A percentile compares a stretch with the other conserved stretches of the same genome.
Evolutionary conservation across 2,113 vertebrate species (phyloP).

Genomic region (Anthoscopus minutus): DNA sequence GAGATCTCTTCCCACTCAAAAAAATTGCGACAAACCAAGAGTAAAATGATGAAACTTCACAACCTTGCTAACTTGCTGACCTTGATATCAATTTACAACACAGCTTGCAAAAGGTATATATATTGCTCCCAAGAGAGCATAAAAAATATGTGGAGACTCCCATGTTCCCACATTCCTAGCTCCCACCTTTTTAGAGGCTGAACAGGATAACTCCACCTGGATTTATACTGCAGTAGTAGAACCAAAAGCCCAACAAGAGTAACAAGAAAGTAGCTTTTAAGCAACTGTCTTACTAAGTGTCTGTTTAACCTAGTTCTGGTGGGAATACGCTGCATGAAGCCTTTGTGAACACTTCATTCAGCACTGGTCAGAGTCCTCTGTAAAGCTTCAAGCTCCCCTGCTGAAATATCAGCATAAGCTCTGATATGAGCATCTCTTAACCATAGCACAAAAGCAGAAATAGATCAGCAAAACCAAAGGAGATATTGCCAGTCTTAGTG

Average conservation of each 20-base stretch:
- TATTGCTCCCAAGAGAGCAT: neutral
- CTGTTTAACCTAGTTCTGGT: neutral
- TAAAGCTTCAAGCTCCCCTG: neutral
- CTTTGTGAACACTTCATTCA: neutral
- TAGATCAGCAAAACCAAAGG: neutral
- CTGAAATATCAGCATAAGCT: neutral
- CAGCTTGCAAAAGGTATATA: neutral
- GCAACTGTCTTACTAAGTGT: neutral
- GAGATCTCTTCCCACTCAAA: neutral
- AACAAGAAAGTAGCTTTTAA: neutral
- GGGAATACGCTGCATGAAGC: neutral
- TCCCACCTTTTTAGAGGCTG: neutral
- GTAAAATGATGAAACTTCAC: neutral
- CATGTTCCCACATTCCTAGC: neutral
- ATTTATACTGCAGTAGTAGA: neutral
- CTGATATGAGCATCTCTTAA: neutral
- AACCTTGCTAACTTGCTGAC: neutral
- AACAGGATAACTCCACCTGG: neutral
- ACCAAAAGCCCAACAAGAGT: neutral
- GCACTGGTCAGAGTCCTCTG: neutral
- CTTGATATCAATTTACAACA: neutral
- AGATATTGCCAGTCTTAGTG: neutral
- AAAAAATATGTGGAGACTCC: neutral
- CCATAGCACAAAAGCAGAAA: neutral
- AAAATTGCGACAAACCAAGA: neutral